Evolutionary conservation across 2,113 vertebrate species (phyloP).

Genomic region (Hucho hucho): DNA sequence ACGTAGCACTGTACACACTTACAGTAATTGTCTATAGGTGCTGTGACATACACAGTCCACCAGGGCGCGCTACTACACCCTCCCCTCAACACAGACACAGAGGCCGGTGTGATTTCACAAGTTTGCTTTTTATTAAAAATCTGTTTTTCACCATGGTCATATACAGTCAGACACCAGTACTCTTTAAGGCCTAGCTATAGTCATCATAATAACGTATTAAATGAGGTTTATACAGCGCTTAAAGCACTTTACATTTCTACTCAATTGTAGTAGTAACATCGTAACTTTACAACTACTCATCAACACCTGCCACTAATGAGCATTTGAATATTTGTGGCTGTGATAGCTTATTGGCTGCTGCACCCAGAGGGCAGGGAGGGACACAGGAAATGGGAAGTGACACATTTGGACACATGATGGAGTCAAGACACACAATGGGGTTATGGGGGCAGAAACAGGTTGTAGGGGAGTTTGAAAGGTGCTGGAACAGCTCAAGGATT

Average conservation of each 20-base stretch:
- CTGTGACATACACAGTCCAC: conserved; percentile 2
- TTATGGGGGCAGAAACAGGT: background rate
- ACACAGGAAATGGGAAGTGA: background rate
- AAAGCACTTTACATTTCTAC: background rate
- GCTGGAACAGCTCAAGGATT: background rate
- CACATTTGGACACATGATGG: background rate
- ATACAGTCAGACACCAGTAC: conserved; percentile 5
- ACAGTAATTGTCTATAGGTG: background rate
- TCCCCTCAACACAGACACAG: conserved; percentile 12
- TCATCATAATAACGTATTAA: background rate
- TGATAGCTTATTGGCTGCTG: conserved; percentile 13
- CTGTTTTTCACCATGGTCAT: background rate
- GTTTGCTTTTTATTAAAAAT: conserved; percentile 2
- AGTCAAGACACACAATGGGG: background rate
- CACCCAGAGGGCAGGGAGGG: background rate
- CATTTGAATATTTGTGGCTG: background rate
- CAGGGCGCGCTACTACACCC: background rate
- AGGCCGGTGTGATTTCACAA: conserved; percentile 2
- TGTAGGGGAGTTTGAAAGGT: too few relatives aligned
- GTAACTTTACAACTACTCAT: background rate
- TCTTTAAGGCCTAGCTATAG: background rate
- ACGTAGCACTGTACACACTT: too few relatives aligned
- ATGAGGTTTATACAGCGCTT: background rate
- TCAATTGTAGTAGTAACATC: background rate
- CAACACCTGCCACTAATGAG: background rate